Percentiles rank a stretch among this genome's conserved stretches.
phyloP scores from a whole-genome alignment of 2,113 vertebrate species.

The Passer domesticus region DNA sequence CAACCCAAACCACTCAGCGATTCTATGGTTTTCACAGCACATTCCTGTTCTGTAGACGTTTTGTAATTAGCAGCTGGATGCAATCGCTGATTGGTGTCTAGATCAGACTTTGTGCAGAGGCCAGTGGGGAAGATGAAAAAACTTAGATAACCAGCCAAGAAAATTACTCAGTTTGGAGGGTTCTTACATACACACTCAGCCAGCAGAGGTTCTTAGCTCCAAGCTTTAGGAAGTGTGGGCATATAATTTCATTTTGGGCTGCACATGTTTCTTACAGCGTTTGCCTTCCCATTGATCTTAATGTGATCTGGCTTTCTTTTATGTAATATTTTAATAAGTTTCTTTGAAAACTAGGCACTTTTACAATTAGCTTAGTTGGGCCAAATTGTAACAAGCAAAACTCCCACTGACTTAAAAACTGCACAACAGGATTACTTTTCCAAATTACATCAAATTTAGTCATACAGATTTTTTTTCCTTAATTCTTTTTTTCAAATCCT shows the following conservation, averaged over 20 bases:
- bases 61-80: neutral
- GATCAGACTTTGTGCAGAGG: neutral
- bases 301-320: neutral
- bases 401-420: neutral
- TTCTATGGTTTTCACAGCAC: neutral
- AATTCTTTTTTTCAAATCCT: neutral
- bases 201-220: neutral
- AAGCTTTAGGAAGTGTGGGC: neutral
- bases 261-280: neutral
- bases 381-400: neutral
- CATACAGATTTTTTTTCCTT: neutral
- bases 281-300: neutral
- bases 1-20: neutral
- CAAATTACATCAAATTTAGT: slow-evolving; percentile 1
- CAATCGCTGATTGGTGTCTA: neutral
- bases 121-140: neutral
- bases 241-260: neutral
- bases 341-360: neutral
- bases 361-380: neutral
- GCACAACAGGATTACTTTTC: neutral
- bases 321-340: neutral
- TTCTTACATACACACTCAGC: neutral
- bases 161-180: neutral
- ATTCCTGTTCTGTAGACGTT: neutral
- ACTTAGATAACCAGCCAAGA: neutral